Evolutionary conservation across 2,888 invertebrate species (phyloP).

Genomic region (Metalampra italica): DNA sequence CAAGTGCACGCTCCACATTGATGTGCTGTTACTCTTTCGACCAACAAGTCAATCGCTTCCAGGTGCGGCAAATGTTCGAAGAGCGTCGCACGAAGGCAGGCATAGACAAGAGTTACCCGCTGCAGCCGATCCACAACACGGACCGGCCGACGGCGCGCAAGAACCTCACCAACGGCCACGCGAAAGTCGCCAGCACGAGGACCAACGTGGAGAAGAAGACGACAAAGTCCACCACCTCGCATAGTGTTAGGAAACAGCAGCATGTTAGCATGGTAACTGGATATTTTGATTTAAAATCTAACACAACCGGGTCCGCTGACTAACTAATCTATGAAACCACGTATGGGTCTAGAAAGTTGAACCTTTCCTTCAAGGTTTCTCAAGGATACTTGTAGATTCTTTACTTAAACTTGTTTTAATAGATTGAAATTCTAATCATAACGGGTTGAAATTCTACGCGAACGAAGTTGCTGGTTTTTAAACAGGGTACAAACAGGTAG

Average conservation of each 20-base stretch:
- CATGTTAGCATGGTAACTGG: constrained; percentile 27
- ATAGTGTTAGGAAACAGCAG: constrained; percentile 47
- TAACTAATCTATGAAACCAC: no score
- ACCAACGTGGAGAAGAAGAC: constrained; percentile 6
- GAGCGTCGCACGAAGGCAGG: constrained; percentile 86
- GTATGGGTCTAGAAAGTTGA: no score
- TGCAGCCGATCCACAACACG: constrained; percentile 84
- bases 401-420: no score
- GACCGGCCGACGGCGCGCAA: constrained; percentile 45
- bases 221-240: constrained; percentile 28
- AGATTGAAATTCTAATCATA: not conserved
- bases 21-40: no score
- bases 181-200: constrained; percentile 42
- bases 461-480: not conserved
- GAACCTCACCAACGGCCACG: constrained; percentile 54
- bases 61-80: constrained; percentile 93
- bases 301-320: no score
- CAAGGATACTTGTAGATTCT: no score
- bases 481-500: no score
- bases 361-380: no score
- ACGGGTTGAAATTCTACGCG: not conserved
- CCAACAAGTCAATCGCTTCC: constrained; percentile 2
- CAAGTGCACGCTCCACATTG: no score
- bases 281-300: not conserved
- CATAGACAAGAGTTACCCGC: constrained; percentile 89